phyloP scores from a whole-genome alignment of 1,140 invertebrate genomes.

The Zaprionus nigranus region DNA sequence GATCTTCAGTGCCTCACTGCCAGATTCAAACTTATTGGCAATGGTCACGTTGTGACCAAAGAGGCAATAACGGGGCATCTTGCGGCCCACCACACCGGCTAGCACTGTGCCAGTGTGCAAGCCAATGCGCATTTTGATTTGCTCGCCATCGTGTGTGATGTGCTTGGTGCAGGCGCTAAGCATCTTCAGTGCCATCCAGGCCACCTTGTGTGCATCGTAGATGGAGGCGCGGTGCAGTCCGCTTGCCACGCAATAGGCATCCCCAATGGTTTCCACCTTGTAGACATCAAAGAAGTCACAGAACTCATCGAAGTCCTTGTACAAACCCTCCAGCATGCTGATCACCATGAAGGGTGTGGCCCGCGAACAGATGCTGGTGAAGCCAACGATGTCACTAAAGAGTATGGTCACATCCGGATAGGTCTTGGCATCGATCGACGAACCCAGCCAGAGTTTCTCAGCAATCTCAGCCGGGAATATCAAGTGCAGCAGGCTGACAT shows the following conservation, averaged over 20 bases:
- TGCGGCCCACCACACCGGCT: conserved; percentile 95
- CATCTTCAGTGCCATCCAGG: conserved; percentile 97
- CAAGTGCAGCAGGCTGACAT: conserved; percentile 96
- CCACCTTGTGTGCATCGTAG: conserved; percentile 95
- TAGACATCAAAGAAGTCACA: conserved; percentile 96
- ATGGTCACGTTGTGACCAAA: conserved; percentile 97
- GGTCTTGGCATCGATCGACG: conserved; percentile 94
- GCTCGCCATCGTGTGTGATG: conserved; percentile 94
- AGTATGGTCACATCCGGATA: conserved; percentile 97
- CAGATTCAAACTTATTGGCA: conserved; percentile 97
- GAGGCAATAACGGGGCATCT: conserved; percentile 95
- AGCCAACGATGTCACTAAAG: conserved; percentile 98
- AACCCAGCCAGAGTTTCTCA: conserved; percentile 94
- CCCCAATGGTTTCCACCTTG: conserved; percentile 98
- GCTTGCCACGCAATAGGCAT: conserved; percentile 97
- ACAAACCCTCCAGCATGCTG: conserved; percentile 95
- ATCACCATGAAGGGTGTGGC: conserved; percentile 97
- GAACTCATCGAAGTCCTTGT: conserved; percentile 95
- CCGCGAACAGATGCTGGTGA: conserved; percentile 96
- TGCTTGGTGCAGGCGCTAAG: conserved; percentile 94
- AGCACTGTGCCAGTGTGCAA: conserved; percentile 95
- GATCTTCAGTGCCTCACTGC: conserved; percentile 94
- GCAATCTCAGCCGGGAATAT: conserved; percentile 98
- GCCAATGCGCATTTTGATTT: conserved; percentile 98
- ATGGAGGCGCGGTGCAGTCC: conserved; percentile 92